phyloP scores from a whole-genome alignment of 1,140 invertebrate species.

The Elysia chlorotica region DNA sequence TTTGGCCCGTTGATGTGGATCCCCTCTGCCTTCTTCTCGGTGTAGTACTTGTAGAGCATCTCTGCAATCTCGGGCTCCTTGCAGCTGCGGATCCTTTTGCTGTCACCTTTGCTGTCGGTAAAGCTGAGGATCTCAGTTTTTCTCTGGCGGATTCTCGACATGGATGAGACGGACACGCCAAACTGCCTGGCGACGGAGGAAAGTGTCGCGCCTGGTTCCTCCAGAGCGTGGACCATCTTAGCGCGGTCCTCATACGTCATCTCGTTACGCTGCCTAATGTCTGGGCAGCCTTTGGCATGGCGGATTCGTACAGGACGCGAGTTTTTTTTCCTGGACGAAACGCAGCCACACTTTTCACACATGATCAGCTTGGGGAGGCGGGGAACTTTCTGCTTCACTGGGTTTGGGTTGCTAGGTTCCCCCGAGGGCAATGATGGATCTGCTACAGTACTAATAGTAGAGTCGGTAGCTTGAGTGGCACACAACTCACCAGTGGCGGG shows the following conservation, averaged over 20 bases:
- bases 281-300: constrained; percentile 19
- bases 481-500: background rate
- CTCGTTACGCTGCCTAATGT: constrained; percentile 16
- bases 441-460: too few relatives aligned
- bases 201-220: constrained; percentile 18
- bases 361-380: constrained; percentile 11
- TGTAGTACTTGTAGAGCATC: constrained; percentile 9
- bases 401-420: background rate
- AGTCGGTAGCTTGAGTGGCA: background rate
- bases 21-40: constrained; percentile 15
- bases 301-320: constrained; percentile 3
- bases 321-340: constrained; percentile 8
- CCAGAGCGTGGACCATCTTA: constrained; percentile 18
- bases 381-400: background rate
- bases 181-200: constrained; percentile 16
- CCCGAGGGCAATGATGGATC: background rate
- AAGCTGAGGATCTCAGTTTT: background rate
- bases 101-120: background rate
- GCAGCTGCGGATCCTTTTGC: constrained; percentile 17
- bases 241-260: constrained; percentile 12
- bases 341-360: constrained; percentile 23
- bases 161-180: constrained; percentile 20
- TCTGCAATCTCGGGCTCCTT: constrained; percentile 18
- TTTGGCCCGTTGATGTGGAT: constrained; percentile 13
- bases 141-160: constrained; percentile 17